Conservation (phyloP, 2,888 invertebrate species). For the Rhimphoctona megacephalus region DNA sequence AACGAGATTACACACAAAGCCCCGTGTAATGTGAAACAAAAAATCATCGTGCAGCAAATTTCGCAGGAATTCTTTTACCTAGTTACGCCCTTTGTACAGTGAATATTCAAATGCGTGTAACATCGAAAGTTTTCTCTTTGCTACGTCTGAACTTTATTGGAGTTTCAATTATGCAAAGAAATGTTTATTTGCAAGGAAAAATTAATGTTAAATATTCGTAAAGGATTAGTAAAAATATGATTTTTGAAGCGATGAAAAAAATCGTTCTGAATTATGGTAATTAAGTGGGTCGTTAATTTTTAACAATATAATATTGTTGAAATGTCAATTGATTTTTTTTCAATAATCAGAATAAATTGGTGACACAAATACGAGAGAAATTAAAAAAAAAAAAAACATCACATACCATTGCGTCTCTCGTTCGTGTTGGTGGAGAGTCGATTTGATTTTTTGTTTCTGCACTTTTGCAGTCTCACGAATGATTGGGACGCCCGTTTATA, state of each 20-base stretch:
- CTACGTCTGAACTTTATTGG: background rate
- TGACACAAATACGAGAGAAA: background rate
- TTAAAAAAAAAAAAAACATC: background rate
- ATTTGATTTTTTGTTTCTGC: background rate
- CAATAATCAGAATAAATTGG: background rate
- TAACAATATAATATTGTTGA: background rate
- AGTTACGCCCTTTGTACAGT: background rate
- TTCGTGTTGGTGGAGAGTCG: background rate
- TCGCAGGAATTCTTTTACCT: background rate
- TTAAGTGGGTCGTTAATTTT: background rate
- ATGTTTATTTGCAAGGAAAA: too few relatives aligned
- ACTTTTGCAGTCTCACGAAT: background rate
- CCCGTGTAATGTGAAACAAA: constrained; percentile 4
- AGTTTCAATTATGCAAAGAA: background rate
- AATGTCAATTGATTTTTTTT: background rate
- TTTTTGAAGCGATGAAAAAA: background rate
- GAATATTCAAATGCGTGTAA: background rate
- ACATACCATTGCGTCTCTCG: constrained; percentile 6
- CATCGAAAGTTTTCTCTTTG: background rate
- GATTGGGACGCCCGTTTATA: constrained; percentile 31
- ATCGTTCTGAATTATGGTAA: background rate
- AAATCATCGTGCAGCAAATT: background rate
- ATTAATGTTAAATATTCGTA: too few relatives aligned
- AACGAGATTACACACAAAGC: background rate
- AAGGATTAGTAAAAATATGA: too few relatives aligned